A percentile compares a stretch with the other conserved stretches of the same genome.
phyloP scores from a whole-genome alignment of 92 coral and sea anemone species.

The Zoanthus sociatus region DNA sequence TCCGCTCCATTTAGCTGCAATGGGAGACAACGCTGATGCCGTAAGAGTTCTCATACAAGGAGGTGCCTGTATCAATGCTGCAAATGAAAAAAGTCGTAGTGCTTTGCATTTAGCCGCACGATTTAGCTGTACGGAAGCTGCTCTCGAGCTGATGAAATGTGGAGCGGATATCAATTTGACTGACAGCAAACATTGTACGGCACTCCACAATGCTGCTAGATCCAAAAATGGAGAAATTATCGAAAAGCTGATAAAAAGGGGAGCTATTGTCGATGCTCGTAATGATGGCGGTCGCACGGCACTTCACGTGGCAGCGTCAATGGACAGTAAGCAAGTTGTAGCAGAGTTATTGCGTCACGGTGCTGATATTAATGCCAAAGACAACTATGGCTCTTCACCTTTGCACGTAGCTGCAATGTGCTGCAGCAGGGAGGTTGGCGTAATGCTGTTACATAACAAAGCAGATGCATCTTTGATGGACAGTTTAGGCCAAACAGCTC shows the following conservation, averaged over 20 bases:
- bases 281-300: conserved; percentile 7
- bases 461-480: conserved; percentile 25
- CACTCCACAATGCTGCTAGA: conserved; percentile 26
- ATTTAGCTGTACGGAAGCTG: neutral
- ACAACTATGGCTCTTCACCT: conserved; percentile 10
- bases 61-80: conserved; percentile 7
- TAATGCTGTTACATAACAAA: conserved; percentile 4
- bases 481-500: conserved; percentile 34
- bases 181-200: neutral
- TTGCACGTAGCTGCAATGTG: conserved; percentile 14
- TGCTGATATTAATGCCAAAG: conserved; percentile 18
- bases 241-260: conserved; percentile 12
- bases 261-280: conserved; percentile 13
- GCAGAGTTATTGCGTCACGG: conserved; percentile 19
- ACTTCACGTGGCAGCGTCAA: conserved; percentile 17
- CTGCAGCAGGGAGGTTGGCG: conserved; percentile 6
- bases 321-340: conserved; percentile 21
- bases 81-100: neutral
- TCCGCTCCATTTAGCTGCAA: conserved; percentile 33
- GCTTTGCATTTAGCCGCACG: conserved; percentile 9
- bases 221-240: conserved; percentile 12
- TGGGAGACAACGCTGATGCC: neutral
- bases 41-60: neutral
- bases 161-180: conserved; percentile 11
- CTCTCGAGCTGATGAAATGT: conserved; percentile 10